Base-by-base conservation (phyloP, 2,113 vertebrate genomes). In the Diadophis punctatus region DNA sequence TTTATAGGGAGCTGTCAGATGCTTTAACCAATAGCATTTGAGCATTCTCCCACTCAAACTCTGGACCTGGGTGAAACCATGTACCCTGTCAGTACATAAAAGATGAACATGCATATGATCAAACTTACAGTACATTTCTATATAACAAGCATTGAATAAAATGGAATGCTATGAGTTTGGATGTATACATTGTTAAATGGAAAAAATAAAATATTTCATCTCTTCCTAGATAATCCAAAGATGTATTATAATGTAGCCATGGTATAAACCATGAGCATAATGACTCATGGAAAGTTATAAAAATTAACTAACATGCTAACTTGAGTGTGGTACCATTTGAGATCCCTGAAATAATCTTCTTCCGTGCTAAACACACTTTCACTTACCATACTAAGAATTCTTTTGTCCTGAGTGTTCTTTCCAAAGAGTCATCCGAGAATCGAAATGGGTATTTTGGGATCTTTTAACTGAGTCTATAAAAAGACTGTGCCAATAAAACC, bases 381-480 rank as follows among this genome's bases (percentile, higher is more conserved):
- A 90, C 94, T 93, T 90, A 88, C 92, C 93, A 10, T 89, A 92
- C 90, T 95, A 85, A 93, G 92, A 87, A 52, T 56, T 90, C 74
- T 95, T 96, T 96, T 96, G 94, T 96, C 93, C 89, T 93, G 30
- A 90, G 85, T 89, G 93, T 96, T 93, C 90, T 86, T 91, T 89
- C 80, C 88, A 90, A 91, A 90, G 56, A 93, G 48, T 85, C 74
- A 91, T 89, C 93, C 55, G 93, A 95, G 95, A 97, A 96, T 90
- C 87, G 93, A 58, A 96, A 96, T 92, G 96, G 95, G 92, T 53
- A 92, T 95, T 96, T 96, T 93, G 96, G 95, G 97, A 96, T 52
- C 92, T 96, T 95, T 97, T 95, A 96, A 94, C 92, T 89, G 52
- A 92, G 96, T 95, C 96, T 97, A 96, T 97, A 96, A 97, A 96